Percentiles rank a stretch among this genome's conserved stretches.
Conservation (phyloP, 2,888 invertebrate genomes). For the Rugalucina vietnamica region DNA sequence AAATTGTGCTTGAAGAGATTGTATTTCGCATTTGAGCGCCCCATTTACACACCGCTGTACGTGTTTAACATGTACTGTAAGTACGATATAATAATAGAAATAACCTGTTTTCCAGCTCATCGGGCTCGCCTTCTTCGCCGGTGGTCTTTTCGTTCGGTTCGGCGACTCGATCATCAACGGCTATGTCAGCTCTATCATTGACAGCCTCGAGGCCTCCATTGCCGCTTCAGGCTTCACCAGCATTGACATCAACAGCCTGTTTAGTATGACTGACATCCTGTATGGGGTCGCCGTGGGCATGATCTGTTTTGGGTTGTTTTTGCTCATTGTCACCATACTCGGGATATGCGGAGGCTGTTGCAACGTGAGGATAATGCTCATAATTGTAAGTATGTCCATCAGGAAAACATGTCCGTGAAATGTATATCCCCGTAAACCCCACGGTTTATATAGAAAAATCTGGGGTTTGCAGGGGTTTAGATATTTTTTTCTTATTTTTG, state of each 20-base stretch:
- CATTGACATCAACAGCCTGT: constrained; percentile 34
- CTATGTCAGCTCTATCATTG: constrained; percentile 44
- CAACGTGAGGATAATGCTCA: constrained; percentile 56
- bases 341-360: constrained; percentile 74
- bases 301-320: constrained; percentile 67
- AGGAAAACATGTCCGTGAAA: too few relatives aligned
- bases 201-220: constrained; percentile 31
- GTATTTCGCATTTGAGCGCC: too few relatives aligned
- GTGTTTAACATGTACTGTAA: too few relatives aligned
- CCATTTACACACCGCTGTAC: too few relatives aligned
- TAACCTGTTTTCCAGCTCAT: constrained; percentile 50
- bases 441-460: too few relatives aligned
- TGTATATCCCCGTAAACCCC: too few relatives aligned
- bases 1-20: too few relatives aligned
- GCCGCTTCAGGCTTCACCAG: constrained; percentile 39
- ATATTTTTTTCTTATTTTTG: too few relatives aligned
- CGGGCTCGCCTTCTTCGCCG: constrained; percentile 48
- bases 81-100: too few relatives aligned
- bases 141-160: constrained; percentile 54
- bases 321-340: constrained; percentile 64
- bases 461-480: too few relatives aligned
- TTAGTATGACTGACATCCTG: constrained; percentile 46
- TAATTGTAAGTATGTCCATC: constrained; percentile 46
- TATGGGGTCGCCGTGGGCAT: constrained; percentile 61
- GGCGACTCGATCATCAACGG: constrained; percentile 38